Conservation (phyloP, 2,888 invertebrate genomes). For the Noctua janthina region DNA sequence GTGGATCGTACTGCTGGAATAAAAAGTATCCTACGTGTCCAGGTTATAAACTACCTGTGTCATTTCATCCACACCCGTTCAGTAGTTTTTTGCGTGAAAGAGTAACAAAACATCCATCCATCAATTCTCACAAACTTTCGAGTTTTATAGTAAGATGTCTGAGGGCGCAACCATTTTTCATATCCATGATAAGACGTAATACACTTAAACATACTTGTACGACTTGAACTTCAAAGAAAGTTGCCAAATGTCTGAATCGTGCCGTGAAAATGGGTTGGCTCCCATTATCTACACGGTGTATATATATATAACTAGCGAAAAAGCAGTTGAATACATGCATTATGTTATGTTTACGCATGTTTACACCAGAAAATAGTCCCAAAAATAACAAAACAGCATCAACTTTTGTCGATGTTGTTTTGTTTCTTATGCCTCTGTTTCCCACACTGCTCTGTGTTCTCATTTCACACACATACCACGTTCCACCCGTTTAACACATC, state of each 20-base stretch:
- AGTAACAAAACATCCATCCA: neutral
- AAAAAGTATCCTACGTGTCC: neutral
- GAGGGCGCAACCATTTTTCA: neutral
- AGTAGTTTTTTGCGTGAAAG: neutral
- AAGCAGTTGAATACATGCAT: neutral
- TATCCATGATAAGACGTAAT: neutral
- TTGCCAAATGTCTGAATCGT: neutral
- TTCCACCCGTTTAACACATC: constrained; percentile 70
- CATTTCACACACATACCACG: constrained; percentile 59
- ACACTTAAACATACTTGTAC: neutral
- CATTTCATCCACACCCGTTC: neutral
- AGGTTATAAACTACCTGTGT: neutral
- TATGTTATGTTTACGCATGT: neutral
- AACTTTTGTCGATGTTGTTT: neutral
- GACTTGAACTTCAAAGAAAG: neutral
- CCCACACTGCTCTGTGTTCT: constrained; percentile 48
- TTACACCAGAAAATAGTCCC: neutral
- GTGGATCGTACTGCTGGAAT: neutral
- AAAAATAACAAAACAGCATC: constrained; percentile 1
- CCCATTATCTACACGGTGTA: neutral
- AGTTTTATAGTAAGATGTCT: neutral
- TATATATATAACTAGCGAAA: neutral
- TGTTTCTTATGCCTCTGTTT: constrained; percentile 10
- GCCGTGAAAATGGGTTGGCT: neutral
- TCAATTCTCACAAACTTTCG: neutral